phyloP scores from a whole-genome alignment of 2,797 vertebrate genomes.

The Ptychadena robeensis region DNA sequence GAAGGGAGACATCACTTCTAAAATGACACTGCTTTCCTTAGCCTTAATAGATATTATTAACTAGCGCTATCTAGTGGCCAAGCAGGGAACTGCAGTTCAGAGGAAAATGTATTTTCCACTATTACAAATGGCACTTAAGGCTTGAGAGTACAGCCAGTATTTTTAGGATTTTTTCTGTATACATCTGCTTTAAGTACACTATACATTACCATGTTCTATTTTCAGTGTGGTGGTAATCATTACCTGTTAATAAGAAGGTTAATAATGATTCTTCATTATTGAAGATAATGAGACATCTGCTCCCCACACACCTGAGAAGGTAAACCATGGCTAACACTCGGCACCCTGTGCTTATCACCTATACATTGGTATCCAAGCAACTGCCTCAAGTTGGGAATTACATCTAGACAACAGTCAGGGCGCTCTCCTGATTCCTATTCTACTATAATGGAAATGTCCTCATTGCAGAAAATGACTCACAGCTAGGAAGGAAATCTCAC shows the following conservation, averaged over 20 bases:
- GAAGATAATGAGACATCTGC: constrained; percentile 27
- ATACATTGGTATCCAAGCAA: constrained; percentile 52
- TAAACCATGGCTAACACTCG: not conserved
- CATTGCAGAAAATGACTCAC: not conserved
- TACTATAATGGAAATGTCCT: not conserved
- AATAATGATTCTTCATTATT: constrained; percentile 30
- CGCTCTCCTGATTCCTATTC: not conserved
- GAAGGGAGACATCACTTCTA: no score
- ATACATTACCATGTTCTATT: no score
- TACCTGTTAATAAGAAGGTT: not conserved
- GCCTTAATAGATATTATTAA: no score
- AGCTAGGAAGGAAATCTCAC: not conserved
- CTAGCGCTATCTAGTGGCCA: no score
- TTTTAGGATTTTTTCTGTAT: no score
- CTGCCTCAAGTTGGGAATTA: constrained; percentile 31
- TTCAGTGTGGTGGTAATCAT: no score
- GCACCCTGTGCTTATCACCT: constrained; percentile 16
- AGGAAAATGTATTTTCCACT: no score
- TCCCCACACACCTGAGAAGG: constrained; percentile 27
- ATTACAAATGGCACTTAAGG: no score
- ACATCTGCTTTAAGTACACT: no score
- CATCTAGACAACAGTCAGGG: constrained; percentile 14
- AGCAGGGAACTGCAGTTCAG: no score
- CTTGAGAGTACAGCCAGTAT: no score
- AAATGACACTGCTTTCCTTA: no score